Evolutionary conservation across 2,113 vertebrate species (phyloP).

Genomic region (Physeter macrocephalus): DNA sequence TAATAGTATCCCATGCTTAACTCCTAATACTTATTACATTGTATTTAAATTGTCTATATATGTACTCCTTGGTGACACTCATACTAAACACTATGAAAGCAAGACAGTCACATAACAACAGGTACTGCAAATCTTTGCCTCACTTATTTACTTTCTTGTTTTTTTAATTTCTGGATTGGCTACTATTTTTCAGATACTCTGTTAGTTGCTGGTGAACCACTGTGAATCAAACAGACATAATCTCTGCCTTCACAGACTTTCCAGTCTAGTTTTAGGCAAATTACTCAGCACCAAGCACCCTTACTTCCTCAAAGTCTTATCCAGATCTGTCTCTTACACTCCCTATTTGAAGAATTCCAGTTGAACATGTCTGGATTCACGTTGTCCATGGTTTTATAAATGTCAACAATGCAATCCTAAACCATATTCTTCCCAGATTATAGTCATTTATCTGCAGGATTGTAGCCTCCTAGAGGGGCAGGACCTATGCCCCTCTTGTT

Average conservation of each 20-base stretch:
- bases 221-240: background rate
- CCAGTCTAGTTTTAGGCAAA: background rate
- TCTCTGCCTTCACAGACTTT: background rate
- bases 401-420: background rate
- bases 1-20: background rate
- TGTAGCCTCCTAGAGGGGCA: background rate
- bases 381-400: background rate
- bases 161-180: background rate
- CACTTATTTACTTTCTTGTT: background rate
- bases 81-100: background rate
- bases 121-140: background rate
- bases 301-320: background rate
- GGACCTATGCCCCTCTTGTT: background rate
- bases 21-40: background rate
- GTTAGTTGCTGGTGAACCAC: background rate
- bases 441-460: background rate
- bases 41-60: background rate
- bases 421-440: background rate
- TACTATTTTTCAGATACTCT: constrained; percentile 6
- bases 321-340: background rate
- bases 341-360: background rate
- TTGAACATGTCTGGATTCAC: background rate
- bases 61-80: background rate
- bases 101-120: background rate
- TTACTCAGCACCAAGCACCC: background rate